Conservation (phyloP, 2,797 vertebrate species). For the Argyrosomus regius region DNA sequence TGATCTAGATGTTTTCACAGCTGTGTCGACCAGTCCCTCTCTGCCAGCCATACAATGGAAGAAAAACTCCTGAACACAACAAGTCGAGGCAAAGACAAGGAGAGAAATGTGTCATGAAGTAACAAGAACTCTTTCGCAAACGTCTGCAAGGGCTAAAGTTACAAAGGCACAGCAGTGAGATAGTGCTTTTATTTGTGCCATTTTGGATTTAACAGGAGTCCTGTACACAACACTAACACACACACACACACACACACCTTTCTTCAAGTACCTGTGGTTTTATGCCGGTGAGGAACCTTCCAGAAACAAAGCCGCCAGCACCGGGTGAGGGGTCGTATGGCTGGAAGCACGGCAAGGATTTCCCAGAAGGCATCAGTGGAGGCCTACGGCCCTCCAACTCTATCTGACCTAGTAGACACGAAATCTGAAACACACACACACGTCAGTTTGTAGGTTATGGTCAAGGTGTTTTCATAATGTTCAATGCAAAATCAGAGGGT, state of each 20-base stretch:
- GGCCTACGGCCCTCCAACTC: slow-evolving; percentile 97
- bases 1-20: slow-evolving; percentile 97
- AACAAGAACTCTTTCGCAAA: not conserved
- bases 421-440: slow-evolving; percentile 87
- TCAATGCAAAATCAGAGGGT: too few relatives aligned
- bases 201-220: not conserved
- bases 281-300: slow-evolving; percentile 97
- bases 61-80: slow-evolving; percentile 92
- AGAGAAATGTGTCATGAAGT: not conserved
- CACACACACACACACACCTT: not conserved
- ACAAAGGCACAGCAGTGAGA: not conserved
- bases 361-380: slow-evolving; percentile 97
- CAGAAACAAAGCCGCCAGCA: slow-evolving; percentile 95
- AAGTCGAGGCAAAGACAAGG: not conserved
- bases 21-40: slow-evolving; percentile 97
- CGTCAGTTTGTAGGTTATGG: not conserved
- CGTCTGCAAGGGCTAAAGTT: not conserved
- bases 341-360: slow-evolving; percentile 95
- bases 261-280: slow-evolving; percentile 87
- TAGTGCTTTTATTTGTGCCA: not conserved
- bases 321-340: slow-evolving; percentile 92
- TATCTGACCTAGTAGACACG: slow-evolving; percentile 97
- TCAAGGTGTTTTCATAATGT: too few relatives aligned
- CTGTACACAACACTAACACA: not conserved
- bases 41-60: slow-evolving; percentile 99